phyloP scores from a whole-genome alignment of 2,888 invertebrate genomes.

The Pheosia gnoma region DNA sequence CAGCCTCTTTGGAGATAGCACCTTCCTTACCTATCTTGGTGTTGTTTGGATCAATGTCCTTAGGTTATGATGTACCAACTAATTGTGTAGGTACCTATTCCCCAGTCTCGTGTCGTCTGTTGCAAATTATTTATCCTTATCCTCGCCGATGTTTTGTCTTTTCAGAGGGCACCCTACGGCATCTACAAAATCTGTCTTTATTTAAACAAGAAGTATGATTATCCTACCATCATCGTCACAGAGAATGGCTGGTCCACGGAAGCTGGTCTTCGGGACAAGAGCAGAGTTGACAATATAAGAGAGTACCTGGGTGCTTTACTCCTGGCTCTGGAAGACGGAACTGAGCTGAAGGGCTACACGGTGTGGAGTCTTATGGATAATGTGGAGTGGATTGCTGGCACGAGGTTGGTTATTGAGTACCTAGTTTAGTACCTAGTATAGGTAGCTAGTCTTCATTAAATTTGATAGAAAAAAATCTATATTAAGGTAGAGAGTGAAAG shows the following conservation, averaged over 20 bases:
- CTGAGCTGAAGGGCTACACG: slow-evolving; percentile 80
- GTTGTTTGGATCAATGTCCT: too few species aligned
- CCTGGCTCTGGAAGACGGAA: slow-evolving; percentile 78
- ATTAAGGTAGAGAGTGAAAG: too few species aligned
- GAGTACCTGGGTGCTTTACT: slow-evolving; percentile 73
- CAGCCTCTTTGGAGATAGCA: too few species aligned
- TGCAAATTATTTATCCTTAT: too few species aligned
- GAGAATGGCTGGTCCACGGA: slow-evolving; percentile 85
- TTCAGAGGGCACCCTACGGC: slow-evolving; percentile 70
- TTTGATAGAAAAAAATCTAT: too few species aligned
- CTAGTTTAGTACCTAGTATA: too few species aligned
- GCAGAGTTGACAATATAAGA: slow-evolving; percentile 65
- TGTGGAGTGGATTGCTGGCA: slow-evolving; percentile 86
- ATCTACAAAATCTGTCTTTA: slow-evolving; percentile 63
- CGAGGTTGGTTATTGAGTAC: slow-evolving; percentile 60
- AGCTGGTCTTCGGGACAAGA: slow-evolving; percentile 67
- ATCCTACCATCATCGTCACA: slow-evolving; percentile 71
- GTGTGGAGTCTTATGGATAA: slow-evolving; percentile 88
- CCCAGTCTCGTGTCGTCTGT: too few species aligned
- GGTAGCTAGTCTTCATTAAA: too few species aligned
- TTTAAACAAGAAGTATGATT: slow-evolving; percentile 61
- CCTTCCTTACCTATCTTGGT: too few species aligned
- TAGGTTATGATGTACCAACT: too few species aligned
- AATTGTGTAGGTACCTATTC: too few species aligned
- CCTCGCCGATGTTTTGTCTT: slow-evolving; percentile 3